Conservation (phyloP, 1,140 invertebrate species). For the Reticulitermes speratus region DNA sequence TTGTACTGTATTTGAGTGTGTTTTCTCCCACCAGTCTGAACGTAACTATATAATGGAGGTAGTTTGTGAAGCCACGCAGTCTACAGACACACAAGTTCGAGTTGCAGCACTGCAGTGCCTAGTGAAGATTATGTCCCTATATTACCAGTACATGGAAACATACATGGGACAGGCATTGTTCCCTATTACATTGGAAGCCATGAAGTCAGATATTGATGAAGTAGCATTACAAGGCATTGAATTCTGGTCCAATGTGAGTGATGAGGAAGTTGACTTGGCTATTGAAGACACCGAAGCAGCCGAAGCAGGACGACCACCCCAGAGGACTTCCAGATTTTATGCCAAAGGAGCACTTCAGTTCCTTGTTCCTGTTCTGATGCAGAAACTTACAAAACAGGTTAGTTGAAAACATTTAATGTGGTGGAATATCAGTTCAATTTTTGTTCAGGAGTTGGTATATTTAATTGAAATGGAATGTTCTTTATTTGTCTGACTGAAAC, state of each 20-base stretch:
- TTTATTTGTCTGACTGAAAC: not conserved
- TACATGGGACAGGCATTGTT: constrained; percentile 99
- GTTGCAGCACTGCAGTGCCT: constrained; percentile 97
- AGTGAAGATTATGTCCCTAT: constrained; percentile 98
- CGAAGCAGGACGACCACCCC: constrained; percentile 88
- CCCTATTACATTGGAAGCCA: constrained; percentile 97
- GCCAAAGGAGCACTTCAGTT: constrained; percentile 95
- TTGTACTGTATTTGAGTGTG: too few species aligned
- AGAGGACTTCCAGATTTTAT: constrained; percentile 86
- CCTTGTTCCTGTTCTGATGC: constrained; percentile 90
- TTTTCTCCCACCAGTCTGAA: constrained; percentile 62
- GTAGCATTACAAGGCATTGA: constrained; percentile 98
- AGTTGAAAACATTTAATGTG: not conserved
- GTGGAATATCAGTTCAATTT: too few species aligned
- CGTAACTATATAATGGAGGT: constrained; percentile 99
- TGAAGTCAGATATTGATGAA: constrained; percentile 96
- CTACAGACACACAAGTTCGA: constrained; percentile 81
- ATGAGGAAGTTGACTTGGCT: constrained; percentile 96
- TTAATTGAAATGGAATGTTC: too few species aligned
- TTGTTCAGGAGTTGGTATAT: too few species aligned
- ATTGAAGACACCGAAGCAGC: constrained; percentile 93
- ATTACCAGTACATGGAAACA: constrained; percentile 98
- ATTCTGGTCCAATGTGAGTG: constrained; percentile 99
- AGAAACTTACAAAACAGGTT: constrained; percentile 91
- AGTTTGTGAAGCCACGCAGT: constrained; percentile 90